Conservation (phyloP, 2,888 invertebrate genomes). For the Lycophotia porphyrea region DNA sequence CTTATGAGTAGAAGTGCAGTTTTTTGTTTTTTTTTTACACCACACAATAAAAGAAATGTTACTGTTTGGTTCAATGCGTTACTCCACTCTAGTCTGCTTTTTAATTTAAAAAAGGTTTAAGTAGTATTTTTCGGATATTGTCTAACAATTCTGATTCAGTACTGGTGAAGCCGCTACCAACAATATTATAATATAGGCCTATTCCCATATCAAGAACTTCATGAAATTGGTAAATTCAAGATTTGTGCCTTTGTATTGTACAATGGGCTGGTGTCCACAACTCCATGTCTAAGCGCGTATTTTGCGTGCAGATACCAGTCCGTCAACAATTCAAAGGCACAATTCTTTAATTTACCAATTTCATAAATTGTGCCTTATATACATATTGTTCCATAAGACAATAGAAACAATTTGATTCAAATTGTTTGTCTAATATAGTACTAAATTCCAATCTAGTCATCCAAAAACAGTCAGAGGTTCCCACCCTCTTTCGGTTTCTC, state of each 20-base stretch:
- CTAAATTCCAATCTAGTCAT: not conserved
- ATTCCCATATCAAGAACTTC: not conserved
- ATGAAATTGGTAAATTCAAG: not conserved
- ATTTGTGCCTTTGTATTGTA: no score
- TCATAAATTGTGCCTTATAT: not conserved
- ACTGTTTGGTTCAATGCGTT: not conserved
- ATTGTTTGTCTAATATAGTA: not conserved
- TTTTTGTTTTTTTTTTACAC: not conserved
- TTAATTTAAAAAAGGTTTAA: not conserved
- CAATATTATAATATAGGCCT: not conserved
- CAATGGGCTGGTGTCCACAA: no score
- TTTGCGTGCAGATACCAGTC: no score
- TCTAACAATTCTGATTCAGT: not conserved
- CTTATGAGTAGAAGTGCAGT: not conserved
- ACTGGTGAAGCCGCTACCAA: not conserved
- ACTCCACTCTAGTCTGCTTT: not conserved
- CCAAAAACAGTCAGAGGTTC: not conserved
- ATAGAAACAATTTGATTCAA: not conserved
- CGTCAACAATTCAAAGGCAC: no score
- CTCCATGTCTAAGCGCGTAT: no score
- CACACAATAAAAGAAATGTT: not conserved
- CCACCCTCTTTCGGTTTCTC: no score
- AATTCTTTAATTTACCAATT: no score
- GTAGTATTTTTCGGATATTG: no score
- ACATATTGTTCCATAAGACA: not conserved